Evolutionary conservation across 37 sponge, comb jelly and placozoan species (phyloP).

Genomic region (Petrosia ficiformis): DNA sequence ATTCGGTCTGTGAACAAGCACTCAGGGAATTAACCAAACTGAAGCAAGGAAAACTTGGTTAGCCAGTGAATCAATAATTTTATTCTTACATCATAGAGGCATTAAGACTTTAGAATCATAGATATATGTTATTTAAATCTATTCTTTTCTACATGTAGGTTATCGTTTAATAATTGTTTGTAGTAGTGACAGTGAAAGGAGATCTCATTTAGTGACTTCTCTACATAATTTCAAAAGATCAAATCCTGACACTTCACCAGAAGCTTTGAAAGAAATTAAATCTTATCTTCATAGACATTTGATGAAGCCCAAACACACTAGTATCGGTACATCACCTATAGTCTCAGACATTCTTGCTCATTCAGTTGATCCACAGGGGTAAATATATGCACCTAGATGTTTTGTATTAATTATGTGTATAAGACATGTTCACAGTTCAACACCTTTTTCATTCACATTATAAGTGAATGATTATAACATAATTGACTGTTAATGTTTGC

Average conservation of each 20-base stretch:
- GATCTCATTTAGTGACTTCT: not conserved
- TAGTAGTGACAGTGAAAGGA: not conserved
- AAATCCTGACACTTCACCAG: not conserved
- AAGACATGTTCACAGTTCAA: too few species aligned
- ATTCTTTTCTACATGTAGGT: not conserved
- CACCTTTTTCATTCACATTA: too few species aligned
- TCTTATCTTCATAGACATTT: not conserved
- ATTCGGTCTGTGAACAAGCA: not conserved
- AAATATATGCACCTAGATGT: too few species aligned
- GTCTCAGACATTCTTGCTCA: not conserved
- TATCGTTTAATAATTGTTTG: not conserved
- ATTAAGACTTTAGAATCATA: too few species aligned
- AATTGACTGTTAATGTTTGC: too few species aligned
- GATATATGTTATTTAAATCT: not conserved
- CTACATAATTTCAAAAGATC: not conserved
- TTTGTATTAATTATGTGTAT: too few species aligned
- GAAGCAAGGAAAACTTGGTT: constrained; percentile 2
- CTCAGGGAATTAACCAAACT: not conserved
- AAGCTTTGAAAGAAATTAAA: not conserved
- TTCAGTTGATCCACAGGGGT: not conserved
- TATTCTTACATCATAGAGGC: too few species aligned
- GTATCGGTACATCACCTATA: not conserved
- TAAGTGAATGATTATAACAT: too few species aligned
- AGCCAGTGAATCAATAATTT: too few species aligned
- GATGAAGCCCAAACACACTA: not conserved